Evolutionary conservation across 2,888 invertebrate species (phyloP).

Genomic region (Cheilosia scutellata): DNA sequence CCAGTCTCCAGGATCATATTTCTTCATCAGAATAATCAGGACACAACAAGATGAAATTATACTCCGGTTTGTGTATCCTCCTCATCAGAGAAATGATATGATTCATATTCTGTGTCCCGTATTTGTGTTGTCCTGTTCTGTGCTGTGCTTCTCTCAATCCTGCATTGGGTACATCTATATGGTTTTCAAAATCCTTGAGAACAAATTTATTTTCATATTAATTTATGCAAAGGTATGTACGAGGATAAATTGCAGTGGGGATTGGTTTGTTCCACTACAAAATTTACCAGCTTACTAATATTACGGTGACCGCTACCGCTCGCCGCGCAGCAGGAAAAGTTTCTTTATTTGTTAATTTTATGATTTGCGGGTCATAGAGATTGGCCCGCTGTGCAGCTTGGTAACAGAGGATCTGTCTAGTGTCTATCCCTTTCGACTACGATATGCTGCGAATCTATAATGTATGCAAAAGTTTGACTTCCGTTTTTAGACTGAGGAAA

Average conservation of each 20-base stretch:
- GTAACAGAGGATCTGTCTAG: neutral
- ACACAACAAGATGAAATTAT: slow-evolving; percentile 51
- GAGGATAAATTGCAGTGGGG: slow-evolving; percentile 59
- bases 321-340: slow-evolving; percentile 33
- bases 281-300: neutral
- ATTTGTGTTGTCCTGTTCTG: neutral
- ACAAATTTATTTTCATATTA: slow-evolving; percentile 71
- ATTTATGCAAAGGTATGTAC: slow-evolving; percentile 74
- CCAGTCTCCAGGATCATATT: slow-evolving; percentile 66
- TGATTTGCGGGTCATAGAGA: slow-evolving; percentile 65
- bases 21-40: slow-evolving; percentile 64
- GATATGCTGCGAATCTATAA: slow-evolving; percentile 57
- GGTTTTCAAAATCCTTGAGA: slow-evolving; percentile 6
- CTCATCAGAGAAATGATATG: slow-evolving; percentile 11
- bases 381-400: slow-evolving; percentile 14
- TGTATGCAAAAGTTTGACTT: slow-evolving; percentile 59
- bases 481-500: slow-evolving; percentile 15
- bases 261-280: slow-evolving; percentile 11
- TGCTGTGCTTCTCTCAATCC: slow-evolving; percentile 11
- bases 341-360: slow-evolving; percentile 70
- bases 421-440: slow-evolving; percentile 37
- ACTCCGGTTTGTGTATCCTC: slow-evolving; percentile 17
- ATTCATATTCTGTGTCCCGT: neutral
- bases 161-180: neutral
- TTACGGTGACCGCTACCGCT: neutral